Base-by-base conservation (phyloP, 92 coral and sea anemone species). In the Actinernus sp. region DNA sequence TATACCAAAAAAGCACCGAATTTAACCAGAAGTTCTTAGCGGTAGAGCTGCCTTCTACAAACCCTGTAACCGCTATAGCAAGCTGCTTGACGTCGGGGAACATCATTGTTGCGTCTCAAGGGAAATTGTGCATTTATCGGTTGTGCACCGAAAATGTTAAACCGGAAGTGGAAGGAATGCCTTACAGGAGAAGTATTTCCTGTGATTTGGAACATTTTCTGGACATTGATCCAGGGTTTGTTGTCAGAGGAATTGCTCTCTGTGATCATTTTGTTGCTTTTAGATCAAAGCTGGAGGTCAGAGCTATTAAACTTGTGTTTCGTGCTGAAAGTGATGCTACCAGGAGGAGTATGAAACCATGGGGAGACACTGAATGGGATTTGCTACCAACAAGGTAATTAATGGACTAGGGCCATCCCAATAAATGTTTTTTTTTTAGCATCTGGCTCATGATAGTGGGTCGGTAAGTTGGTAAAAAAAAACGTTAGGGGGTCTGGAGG, bases 11-110 rank as follows among this genome's bases (percentile, higher is more conserved):
- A 57, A 65, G 36, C 48, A 49, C 60, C 4, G 75, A 71, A 17
- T 82, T 91, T 30, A 49, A 65, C n/a, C 78, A 72, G 8, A 79
- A 71, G 24, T 90, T 90, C 18, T 60, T 81, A 8, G 96, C 96
- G 10, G 65, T 95, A 4, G 88, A 95, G 58, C 67, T 95, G 7
- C 84, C 88, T 14, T 67, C 96, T 0, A 45, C 63, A 31, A 68
- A 64, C 45, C 55, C 85, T n/a, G 92, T 88, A 2, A 56, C 55
- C 18, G 87, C 79, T 19, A 29, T 95, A 0, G 64, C 81, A 2
- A 69, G 87, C 16, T 95, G 99, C 44, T 90, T 78, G 31, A 61
- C 87, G 0, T 83, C 85, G 25, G 97, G 97, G 14, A 95, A 88
- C 26, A 54, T 95, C 47, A 82, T 88, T 31, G 69, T 91, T 17